Evolutionary conservation across 2,797 vertebrate genomes (phyloP).

Genomic region (Notolabrus celidotus): DNA sequence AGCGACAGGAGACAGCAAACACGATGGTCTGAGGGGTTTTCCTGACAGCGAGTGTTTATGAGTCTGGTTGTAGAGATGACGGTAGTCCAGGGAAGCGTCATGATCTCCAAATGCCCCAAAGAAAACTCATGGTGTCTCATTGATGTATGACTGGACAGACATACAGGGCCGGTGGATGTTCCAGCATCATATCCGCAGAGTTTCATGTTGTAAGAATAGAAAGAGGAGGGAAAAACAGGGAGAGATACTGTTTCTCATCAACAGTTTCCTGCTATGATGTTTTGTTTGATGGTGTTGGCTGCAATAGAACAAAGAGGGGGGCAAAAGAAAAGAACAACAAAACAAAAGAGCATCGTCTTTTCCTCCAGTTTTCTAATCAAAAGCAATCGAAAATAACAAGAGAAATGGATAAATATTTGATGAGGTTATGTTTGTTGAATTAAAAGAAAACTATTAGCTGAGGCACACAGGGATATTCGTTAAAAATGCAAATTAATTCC

Average conservation of each 20-base stretch:
- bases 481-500: constrained; percentile 76
- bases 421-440: constrained; percentile 76
- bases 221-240: not conserved
- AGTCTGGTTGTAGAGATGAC: constrained; percentile 36
- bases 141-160: constrained; percentile 52
- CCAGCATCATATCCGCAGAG: constrained; percentile 2
- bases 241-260: constrained; percentile 33
- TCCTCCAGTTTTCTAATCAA: constrained; percentile 54
- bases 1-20: not conserved
- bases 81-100: constrained; percentile 28
- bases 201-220: constrained; percentile 27
- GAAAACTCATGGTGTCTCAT: constrained; percentile 45
- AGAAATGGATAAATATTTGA: constrained; percentile 75
- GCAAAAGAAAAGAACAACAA: constrained; percentile 21
- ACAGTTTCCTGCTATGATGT: constrained; percentile 53
- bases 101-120: constrained; percentile 48
- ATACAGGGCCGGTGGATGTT: constrained; percentile 33
- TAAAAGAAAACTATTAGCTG: constrained; percentile 69
- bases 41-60: constrained; percentile 38
- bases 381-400: constrained; percentile 63
- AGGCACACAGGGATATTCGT: constrained; percentile 67
- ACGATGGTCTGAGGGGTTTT: constrained; percentile 15
- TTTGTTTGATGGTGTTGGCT: constrained; percentile 65
- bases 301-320: constrained; percentile 33
- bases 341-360: constrained; percentile 46